Conservation (phyloP, 2,113 vertebrate species). For the Gavia stellata region DNA sequence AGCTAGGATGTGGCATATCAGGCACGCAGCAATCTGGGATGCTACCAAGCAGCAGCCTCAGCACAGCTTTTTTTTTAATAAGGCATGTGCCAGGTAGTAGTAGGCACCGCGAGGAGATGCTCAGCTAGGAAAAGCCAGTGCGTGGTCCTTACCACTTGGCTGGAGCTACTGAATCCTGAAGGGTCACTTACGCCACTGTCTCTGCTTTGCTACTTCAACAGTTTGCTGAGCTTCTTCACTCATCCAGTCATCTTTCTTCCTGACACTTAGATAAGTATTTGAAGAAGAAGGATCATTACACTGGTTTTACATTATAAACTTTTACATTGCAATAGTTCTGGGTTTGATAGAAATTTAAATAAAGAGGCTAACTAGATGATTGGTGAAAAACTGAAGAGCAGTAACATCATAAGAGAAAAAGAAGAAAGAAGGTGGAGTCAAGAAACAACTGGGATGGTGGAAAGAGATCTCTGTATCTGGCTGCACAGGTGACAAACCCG, state of each 20-base stretch:
- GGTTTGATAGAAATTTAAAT: neutral
- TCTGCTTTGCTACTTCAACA: neutral
- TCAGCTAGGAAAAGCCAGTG: neutral
- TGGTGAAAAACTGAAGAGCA: neutral
- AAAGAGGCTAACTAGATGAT: neutral
- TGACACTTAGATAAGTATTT: neutral
- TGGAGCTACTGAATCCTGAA: neutral
- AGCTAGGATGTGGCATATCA: fast-evolving
- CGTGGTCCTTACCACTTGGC: neutral
- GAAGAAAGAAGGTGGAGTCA: neutral
- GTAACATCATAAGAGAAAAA: neutral
- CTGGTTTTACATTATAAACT: neutral
- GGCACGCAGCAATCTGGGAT: neutral
- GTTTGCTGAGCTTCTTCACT: neutral
- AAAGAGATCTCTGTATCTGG: neutral
- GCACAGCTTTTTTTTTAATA: neutral
- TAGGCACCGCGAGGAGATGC: neutral
- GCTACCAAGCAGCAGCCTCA: neutral
- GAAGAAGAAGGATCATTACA: neutral
- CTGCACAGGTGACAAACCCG: neutral
- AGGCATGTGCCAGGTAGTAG: neutral
- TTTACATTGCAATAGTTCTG: neutral
- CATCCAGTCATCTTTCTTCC: neutral
- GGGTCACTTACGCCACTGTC: neutral
- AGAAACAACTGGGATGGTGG: neutral